These are phyloP conservation scores for Leiothrix lutea DNA, from an alignment of 2,113 vertebrate species.

Conservation along the genomic window DNA sequence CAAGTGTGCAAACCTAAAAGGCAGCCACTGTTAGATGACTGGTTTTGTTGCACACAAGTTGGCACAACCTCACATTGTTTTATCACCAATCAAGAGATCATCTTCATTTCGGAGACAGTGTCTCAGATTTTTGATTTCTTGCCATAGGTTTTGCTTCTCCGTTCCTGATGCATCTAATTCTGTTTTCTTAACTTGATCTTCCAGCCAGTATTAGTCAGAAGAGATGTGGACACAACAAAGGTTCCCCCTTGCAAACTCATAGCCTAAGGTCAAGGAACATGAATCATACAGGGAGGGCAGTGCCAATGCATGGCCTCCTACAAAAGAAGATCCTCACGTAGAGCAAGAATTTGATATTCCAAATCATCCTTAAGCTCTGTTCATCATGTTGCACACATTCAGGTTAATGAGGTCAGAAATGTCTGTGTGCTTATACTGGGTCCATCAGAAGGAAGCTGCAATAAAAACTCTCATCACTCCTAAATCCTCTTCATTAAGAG, in stretches of 20 bases:
- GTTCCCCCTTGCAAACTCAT: conserved; percentile 12
- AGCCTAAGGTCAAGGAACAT: conserved; percentile 30
- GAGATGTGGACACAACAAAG: conserved; percentile 34
- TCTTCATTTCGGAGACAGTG: conserved; percentile 44
- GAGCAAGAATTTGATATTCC: conserved; percentile 31
- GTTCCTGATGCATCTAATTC: conserved; percentile 47
- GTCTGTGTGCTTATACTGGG: not conserved
- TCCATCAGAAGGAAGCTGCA: conserved; percentile 49
- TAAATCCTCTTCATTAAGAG: conserved; percentile 47
- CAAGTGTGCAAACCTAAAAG: not conserved
- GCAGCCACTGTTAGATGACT: not conserved
- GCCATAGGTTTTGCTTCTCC: conserved; percentile 49
- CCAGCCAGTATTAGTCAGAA: conserved; percentile 31
- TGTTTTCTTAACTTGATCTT: conserved; percentile 63
- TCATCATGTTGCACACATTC: conserved; percentile 26
- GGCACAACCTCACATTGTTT: conserved; percentile 24
- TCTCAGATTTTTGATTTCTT: conserved; percentile 64
- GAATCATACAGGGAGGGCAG: not conserved
- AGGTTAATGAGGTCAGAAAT: conserved; percentile 42
- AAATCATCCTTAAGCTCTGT: conserved; percentile 28
- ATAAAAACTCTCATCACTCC: conserved; percentile 45
- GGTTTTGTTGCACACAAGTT: not conserved
- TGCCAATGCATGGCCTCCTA: not conserved
- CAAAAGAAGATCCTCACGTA: conserved; percentile 26
- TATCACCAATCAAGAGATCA: not conserved